phyloP scores from a whole-genome alignment of 2,113 vertebrate genomes.

The Pedetes capensis region DNA sequence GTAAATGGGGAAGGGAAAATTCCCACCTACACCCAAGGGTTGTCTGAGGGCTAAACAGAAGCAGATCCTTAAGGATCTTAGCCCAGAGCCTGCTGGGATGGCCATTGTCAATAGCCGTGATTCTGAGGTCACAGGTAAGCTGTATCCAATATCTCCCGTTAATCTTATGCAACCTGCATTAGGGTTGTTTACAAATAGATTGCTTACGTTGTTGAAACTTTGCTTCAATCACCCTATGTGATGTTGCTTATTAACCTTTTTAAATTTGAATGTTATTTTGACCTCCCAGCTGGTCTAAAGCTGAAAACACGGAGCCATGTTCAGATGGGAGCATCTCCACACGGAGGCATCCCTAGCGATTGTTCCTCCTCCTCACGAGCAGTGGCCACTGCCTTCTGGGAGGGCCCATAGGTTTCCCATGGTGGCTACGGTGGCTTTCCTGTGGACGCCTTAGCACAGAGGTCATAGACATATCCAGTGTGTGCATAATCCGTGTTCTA shows the following conservation, averaged over 20 bases:
- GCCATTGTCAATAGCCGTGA: rapidly evolving
- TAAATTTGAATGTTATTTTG: background rate
- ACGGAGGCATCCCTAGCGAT: rapidly evolving
- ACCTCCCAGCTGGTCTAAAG: background rate
- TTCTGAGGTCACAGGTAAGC: background rate
- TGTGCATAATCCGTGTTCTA: rapidly evolving
- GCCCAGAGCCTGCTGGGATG: background rate
- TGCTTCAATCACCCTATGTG: background rate
- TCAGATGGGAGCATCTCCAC: rapidly evolving
- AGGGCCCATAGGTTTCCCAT: background rate
- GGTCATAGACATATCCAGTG: rapidly evolving
- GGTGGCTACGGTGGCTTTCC: background rate
- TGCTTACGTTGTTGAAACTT: no score
- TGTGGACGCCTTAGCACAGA: no score
- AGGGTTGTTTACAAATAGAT: background rate
- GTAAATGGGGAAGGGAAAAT: no score
- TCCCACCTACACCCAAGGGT: background rate
- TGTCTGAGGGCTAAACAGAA: background rate
- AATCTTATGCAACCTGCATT: background rate
- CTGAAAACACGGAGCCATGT: background rate
- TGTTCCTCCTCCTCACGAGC: background rate
- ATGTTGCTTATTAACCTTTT: background rate
- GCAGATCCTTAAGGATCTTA: no score
- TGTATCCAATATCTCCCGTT: background rate
- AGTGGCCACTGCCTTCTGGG: no score